These are phyloP conservation scores for Stenoptilia bipunctidactyla DNA, from an alignment of 2,888 invertebrate species.

Conservation along the genomic window DNA sequence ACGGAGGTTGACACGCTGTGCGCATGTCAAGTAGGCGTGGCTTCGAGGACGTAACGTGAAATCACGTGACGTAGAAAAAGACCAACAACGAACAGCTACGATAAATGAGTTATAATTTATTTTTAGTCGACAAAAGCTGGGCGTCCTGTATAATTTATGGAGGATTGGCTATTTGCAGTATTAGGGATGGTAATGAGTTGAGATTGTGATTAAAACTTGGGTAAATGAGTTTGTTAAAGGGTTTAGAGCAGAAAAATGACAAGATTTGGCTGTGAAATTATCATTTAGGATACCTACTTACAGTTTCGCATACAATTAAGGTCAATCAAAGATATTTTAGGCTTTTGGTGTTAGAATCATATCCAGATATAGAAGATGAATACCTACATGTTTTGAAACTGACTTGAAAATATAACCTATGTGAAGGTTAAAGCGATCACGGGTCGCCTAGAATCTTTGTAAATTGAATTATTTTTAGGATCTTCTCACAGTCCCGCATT, in stretches of 20 bases:
- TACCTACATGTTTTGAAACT: too few relatives aligned
- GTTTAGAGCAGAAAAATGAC: constrained; percentile 27
- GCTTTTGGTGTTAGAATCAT: too few relatives aligned
- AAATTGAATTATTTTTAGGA: too few relatives aligned
- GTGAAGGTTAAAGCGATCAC: too few relatives aligned
- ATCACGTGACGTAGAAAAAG: constrained; percentile 24
- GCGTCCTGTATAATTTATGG: constrained; percentile 50
- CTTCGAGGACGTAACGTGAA: constrained; percentile 24
- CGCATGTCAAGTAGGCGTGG: constrained; percentile 34
- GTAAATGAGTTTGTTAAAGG: constrained; percentile 57
- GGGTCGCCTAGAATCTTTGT: too few relatives aligned
- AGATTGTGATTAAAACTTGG: constrained; percentile 67
- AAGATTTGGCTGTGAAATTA: too few relatives aligned
- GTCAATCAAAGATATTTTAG: too few relatives aligned
- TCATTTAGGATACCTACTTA: too few relatives aligned
- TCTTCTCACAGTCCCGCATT: too few relatives aligned
- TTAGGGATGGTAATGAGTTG: constrained; percentile 67
- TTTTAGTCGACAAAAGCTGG: constrained; percentile 49
- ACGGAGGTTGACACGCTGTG: constrained; percentile 44
- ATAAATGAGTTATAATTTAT: constrained; percentile 71
- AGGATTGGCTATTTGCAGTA: constrained; percentile 67
- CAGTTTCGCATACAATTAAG: too few relatives aligned
- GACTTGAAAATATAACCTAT: too few relatives aligned
- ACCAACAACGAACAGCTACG: constrained; percentile 20
- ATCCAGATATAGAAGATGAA: too few relatives aligned